Evolutionary conservation across 2,113 vertebrate genomes (phyloP).

Genomic region (Cyanocitta stelleri): DNA sequence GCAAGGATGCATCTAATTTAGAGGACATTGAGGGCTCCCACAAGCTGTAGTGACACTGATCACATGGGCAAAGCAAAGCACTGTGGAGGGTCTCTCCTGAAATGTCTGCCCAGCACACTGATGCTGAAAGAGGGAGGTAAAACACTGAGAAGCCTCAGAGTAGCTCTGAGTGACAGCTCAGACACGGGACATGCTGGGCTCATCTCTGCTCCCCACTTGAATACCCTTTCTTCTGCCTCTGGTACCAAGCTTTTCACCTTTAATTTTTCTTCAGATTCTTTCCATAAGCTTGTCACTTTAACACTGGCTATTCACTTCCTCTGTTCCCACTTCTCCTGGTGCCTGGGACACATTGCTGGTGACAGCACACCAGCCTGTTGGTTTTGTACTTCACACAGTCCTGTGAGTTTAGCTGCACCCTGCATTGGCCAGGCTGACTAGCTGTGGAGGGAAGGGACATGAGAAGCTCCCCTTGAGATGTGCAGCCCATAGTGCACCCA

Average conservation of each 20-base stretch:
- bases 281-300: background rate
- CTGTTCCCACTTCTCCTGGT: background rate
- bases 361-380: background rate
- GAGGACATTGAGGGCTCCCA: background rate
- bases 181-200: fast-evolving
- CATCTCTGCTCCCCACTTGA: background rate
- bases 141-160: background rate
- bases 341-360: background rate
- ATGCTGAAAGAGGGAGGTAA: background rate
- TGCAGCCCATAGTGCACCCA: fast-evolving
- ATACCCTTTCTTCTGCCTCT: background rate
- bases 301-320: background rate
- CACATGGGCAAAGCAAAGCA: background rate
- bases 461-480: background rate
- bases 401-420: background rate
- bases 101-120: background rate
- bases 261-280: background rate
- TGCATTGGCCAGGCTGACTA: background rate
- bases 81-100: background rate
- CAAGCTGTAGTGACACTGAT: background rate
- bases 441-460: background rate
- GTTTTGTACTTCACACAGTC: fast-evolving
- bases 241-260: fast-evolving
- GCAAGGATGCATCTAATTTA: background rate
- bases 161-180: background rate